These are phyloP conservation scores for Sinhomidia bicolor DNA, from an alignment of 2,888 invertebrate genomes.

Conservation along the genomic window DNA sequence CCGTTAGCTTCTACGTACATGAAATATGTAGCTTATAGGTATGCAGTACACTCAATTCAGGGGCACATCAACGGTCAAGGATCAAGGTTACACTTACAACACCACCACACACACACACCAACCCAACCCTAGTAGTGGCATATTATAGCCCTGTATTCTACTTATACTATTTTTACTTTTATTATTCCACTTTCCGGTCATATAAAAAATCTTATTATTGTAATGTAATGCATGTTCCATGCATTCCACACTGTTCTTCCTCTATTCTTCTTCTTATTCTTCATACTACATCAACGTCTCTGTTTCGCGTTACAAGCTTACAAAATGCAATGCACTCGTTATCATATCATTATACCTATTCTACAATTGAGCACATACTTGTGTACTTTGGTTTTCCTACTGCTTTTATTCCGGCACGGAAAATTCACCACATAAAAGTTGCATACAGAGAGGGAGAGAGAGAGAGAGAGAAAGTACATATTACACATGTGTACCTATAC, in stretches of 20 bases:
- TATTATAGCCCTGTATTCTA: background rate
- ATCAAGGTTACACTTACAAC: constrained; percentile 1
- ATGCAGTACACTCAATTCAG: background rate
- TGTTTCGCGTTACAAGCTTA: background rate
- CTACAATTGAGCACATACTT: too few species aligned
- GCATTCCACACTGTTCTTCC: constrained; percentile 7
- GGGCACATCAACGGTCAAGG: constrained; percentile 2
- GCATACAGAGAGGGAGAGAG: too few species aligned
- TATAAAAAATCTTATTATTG: constrained; percentile 26
- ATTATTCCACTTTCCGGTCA: background rate
- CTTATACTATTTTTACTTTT: constrained; percentile 14
- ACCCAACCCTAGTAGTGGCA: background rate
- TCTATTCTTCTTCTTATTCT: background rate
- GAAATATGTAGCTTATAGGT: background rate
- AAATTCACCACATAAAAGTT: background rate
- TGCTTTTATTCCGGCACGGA: too few species aligned
- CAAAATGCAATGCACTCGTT: constrained; percentile 8
- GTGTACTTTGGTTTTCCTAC: too few species aligned
- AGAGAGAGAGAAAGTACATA: too few species aligned
- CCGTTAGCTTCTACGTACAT: background rate
- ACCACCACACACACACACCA: background rate
- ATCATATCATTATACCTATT: background rate
- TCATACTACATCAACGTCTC: too few species aligned
- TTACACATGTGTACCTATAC: too few species aligned
- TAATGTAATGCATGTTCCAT: constrained; percentile 23